Evolutionary conservation across 1,140 invertebrate genomes (phyloP).

Genomic region (Acromyrmex charruanus): DNA sequence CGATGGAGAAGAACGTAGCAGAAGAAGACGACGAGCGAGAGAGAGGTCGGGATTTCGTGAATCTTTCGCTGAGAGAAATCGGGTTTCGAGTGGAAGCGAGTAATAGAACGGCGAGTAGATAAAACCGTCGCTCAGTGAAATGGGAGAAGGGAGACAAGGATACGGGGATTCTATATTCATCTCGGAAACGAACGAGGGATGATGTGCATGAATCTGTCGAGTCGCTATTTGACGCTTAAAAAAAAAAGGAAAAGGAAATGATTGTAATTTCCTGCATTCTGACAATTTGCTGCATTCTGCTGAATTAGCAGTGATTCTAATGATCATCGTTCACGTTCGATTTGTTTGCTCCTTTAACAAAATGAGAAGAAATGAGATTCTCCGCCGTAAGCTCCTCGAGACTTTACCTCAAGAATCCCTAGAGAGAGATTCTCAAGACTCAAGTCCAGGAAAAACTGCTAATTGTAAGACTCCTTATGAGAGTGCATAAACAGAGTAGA

Average conservation of each 20-base stretch:
- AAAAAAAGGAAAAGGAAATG: conserved; percentile 36
- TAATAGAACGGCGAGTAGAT: conserved; percentile 64
- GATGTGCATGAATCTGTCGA: conserved; percentile 26
- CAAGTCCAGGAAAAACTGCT: conserved; percentile 42
- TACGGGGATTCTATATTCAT: conserved; percentile 41
- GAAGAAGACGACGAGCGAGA: conserved; percentile 43
- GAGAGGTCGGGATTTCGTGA: conserved; percentile 64
- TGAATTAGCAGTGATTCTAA: conserved; percentile 32
- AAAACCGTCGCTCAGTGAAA: conserved; percentile 18
- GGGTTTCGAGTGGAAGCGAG: conserved; percentile 63
- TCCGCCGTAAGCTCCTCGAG: conserved; percentile 5
- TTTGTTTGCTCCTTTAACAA: conserved; percentile 29
- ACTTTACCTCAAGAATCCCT: conserved; percentile 6
- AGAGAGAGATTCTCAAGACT: conserved; percentile 15
- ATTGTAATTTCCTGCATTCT: conserved; percentile 70
- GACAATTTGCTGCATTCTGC: conserved; percentile 66
- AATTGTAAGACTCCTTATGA: conserved; percentile 58
- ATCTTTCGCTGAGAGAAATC: conserved; percentile 57
- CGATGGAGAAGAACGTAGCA: conserved; percentile 49
- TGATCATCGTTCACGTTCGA: conserved; percentile 40
- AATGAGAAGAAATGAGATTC: conserved; percentile 45
- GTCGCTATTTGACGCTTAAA: conserved; percentile 1
- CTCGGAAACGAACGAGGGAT: not conserved
- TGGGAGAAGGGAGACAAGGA: conserved; percentile 40
- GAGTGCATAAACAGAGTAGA: conserved; percentile 62